Conservation (phyloP, 1,140 invertebrate genomes). For the Eurosta solidaginis region DNA sequence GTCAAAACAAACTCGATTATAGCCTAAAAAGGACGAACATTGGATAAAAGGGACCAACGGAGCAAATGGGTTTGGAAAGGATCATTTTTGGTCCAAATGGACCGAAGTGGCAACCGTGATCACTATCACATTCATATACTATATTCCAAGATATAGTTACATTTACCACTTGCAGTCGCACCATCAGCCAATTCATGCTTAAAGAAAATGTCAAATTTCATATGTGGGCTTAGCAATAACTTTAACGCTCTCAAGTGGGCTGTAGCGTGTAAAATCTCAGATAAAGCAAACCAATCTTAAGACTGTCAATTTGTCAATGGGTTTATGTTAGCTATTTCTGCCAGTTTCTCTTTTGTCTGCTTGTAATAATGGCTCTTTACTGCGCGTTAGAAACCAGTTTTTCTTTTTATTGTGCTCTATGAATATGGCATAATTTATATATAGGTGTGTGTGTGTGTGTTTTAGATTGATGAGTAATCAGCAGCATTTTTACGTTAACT, state of each 20-base stretch:
- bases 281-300: background rate
- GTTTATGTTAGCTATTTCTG: background rate
- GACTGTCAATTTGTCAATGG: conserved; percentile 11
- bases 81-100: too few species aligned
- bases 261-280: background rate
- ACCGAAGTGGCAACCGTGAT: too few species aligned
- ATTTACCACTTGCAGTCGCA: background rate
- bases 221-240: background rate
- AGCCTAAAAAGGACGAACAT: too few species aligned
- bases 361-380: background rate
- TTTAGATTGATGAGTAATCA: background rate
- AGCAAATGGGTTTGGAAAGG: too few species aligned
- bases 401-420: too few species aligned
- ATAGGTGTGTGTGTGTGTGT: background rate
- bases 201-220: conserved; percentile 18
- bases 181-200: background rate
- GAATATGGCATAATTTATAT: too few species aligned
- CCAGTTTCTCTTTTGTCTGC: background rate
- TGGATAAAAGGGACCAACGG: too few species aligned
- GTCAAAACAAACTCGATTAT: too few species aligned
- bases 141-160: background rate
- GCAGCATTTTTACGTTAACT: background rate
- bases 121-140: background rate
- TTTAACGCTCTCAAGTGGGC: background rate
- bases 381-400: background rate